Evolutionary conservation across 2,113 vertebrate genomes (phyloP), one percentile per base, ranked within the genome.

Genomic region (Callospermophilus lateralis): DNA sequence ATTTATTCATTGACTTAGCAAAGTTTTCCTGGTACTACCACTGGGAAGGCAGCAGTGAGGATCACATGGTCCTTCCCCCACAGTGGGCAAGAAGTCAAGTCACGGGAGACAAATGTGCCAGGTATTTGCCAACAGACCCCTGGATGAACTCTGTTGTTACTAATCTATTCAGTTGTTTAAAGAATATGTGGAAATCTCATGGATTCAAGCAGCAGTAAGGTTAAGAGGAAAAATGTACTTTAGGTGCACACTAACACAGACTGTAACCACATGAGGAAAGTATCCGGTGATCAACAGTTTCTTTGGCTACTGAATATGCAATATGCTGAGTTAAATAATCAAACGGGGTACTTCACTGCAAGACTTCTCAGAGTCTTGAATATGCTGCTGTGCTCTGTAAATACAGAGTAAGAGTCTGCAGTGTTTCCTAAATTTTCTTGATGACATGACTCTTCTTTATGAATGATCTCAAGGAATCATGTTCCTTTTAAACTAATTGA

Each of bases 401-500:
- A 45, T 58, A 84, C 15, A 51, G 11, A 76, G 17, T 42, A 61
- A 79, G 51, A 58, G 19, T 19, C 6, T 87, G 26, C 3, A 68
- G 12, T 58, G 28, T 74, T 91, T 78, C 10, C 32, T 77, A 91
- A 30, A 65, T n/a, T 74, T 80, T 58, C 15, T 68, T 90, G 65
- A 79, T 16, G 32, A 37, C 8, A 17, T 53, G 8, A 55, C 9
- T 51, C 12, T 51, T 94, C 11, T 73, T 84, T 81, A n/a, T n/a
- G n/a, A n/a, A n/a, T n/a, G n/a, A 61, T 58, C 28, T 90, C 58
- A 42, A 77, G 79, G 37, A 97, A 72, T 89, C 81, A 34, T 32
- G 48, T 93, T 95, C 61, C 84, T 89, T 48, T 30, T n/a, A 94
- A 93, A 88, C 19, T 84, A 65, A 79, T 30, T 85, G 51, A 28